A percentile compares a stretch with the other conserved stretches of the same genome.
These are phyloP conservation scores for Rhodeus uyekii DNA, from an alignment of 2,797 vertebrate genomes.

Conservation along the genomic window DNA sequence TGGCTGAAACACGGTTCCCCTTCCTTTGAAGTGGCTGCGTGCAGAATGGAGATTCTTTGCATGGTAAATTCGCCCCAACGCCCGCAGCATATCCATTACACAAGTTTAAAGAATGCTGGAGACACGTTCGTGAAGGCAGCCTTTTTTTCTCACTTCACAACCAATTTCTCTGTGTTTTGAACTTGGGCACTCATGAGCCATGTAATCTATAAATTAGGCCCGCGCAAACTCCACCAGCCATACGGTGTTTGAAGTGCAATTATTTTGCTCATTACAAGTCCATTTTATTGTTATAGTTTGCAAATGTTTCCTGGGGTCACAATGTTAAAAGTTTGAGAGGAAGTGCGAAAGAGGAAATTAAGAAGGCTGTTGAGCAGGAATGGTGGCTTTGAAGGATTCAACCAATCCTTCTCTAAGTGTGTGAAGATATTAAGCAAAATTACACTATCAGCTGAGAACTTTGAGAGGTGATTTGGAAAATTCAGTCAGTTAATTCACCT, in stretches of 20 bases:
- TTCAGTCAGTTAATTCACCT: slow-evolving; percentile 70
- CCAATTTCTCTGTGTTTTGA: slow-evolving; percentile 84
- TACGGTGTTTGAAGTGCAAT: slow-evolving; percentile 82
- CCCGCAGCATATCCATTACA: slow-evolving; percentile 83
- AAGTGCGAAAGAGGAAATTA: slow-evolving; percentile 63
- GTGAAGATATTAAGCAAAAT: slow-evolving; percentile 74
- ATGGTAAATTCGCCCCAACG: slow-evolving; percentile 81
- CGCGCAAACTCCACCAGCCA: slow-evolving; percentile 69
- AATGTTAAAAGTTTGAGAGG: slow-evolving; percentile 79
- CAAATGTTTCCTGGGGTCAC: slow-evolving; percentile 83
- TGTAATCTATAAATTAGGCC: slow-evolving; percentile 85
- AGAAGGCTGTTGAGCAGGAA: slow-evolving; percentile 12
- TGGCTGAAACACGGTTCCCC: slow-evolving; percentile 74
- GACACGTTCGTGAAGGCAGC: slow-evolving; percentile 74
- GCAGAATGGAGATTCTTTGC: slow-evolving; percentile 82
- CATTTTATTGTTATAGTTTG: slow-evolving; percentile 87
- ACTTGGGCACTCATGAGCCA: slow-evolving; percentile 81
- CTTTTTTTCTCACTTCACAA: slow-evolving; percentile 80
- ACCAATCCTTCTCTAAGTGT: slow-evolving; percentile 61
- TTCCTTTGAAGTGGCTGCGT: slow-evolving; percentile 79
- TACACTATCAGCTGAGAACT: slow-evolving; percentile 69
- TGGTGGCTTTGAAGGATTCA: slow-evolving; percentile 64
- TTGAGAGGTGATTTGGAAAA: slow-evolving; percentile 70
- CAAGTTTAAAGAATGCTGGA: slow-evolving; percentile 83
- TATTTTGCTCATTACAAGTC: slow-evolving; percentile 89